A percentile compares a stretch with the other conserved stretches of the same genome.
Conservation (phyloP, 2,797 vertebrate genomes). For the Characodon lateralis region DNA sequence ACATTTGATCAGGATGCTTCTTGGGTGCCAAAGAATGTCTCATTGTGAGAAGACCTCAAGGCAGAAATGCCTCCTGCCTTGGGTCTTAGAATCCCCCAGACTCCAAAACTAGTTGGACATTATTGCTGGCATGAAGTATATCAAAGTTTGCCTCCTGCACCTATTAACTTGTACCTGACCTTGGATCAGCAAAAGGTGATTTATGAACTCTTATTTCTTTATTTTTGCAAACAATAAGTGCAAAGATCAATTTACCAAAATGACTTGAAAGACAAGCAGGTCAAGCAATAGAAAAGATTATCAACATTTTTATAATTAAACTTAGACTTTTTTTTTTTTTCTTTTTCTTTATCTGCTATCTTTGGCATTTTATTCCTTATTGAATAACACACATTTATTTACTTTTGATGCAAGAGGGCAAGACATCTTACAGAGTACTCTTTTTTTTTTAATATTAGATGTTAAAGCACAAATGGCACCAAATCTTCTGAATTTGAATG, state of each 20-base stretch:
- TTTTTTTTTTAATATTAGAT: neutral
- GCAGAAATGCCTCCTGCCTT: neutral
- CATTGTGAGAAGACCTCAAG: neutral
- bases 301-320: constrained; percentile 3
- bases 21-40: neutral
- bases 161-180: neutral
- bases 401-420: neutral
- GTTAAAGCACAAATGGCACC: neutral
- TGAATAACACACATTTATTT: neutral
- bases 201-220: neutral
- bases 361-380: neutral
- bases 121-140: too few relatives aligned
- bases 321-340: neutral
- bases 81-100: neutral
- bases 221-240: neutral
- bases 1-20: neutral
- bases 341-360: neutral
- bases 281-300: constrained; percentile 5
- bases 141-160: neutral
- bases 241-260: neutral
- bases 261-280: neutral
- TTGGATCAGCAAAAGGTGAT: neutral
- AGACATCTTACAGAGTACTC: neutral
- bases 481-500: neutral
- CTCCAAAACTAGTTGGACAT: neutral